Evolutionary conservation across 1,140 invertebrate genomes (phyloP), one percentile per base, ranked within the genome.

Genomic region (Leptopilina boulardi): DNA sequence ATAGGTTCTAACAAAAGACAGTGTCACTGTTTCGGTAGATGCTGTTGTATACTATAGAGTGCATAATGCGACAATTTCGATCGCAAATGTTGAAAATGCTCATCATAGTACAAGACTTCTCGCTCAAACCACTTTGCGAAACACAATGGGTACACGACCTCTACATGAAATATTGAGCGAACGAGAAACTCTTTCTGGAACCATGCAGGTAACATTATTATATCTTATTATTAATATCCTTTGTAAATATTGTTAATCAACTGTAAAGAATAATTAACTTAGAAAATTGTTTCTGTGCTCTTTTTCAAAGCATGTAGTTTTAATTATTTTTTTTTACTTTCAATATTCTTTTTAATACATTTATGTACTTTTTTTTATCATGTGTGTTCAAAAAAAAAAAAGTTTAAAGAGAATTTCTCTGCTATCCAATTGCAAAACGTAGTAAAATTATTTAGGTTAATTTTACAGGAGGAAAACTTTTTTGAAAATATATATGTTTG

Each of bases 71-170:
- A 98, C 97, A 0, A 96, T 99, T 75, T 98, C 97, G 47, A 97
- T 99, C 80, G 97, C 97, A 38, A 99, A 99, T 89, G 98, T 99
- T 42, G 98, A 99, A 89, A 98, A 99, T 89, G 97, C 97, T 38
- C 97, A 98, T 89, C 96, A 98, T 89, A 96, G 95, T 66, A 98
- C 97, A 21, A 93, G 96, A 84, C 92, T 98, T 21, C 91, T 98
- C 81, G 97, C 97, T 73, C 96, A 97, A 87, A 98, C 97, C 1
- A 98, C 96, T 19, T 93, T 98, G n/a, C 92, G 98, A 71, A 99
- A 98, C 88, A 97, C 97, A 51, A 96, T 99, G 93, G 98, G 98
- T 73, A 99, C 97, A 42, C 94, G 97, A 84, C 97, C 97, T 79
- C 93, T 99, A 77, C 96, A 97, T 86, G 98, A 99, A 92, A 99